These are phyloP conservation scores for Acyrthosiphon pisum DNA, from an alignment of 1,140 invertebrate species.

Conservation along the genomic window DNA sequence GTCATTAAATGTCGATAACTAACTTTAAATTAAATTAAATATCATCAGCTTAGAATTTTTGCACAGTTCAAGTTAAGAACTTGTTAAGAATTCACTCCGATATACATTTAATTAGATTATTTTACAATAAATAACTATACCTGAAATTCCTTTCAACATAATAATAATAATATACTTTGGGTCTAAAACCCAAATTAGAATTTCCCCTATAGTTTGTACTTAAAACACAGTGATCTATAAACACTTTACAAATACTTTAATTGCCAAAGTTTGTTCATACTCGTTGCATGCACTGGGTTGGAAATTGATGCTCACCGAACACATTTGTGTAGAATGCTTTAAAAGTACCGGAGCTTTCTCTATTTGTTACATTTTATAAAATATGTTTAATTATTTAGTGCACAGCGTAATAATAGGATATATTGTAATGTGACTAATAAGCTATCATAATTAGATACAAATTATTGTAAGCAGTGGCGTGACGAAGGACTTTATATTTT, in stretches of 20 bases:
- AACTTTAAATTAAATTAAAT: not conserved
- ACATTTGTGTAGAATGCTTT: not conserved
- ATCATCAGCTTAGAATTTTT: not conserved
- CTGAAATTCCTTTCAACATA: conserved; percentile 5
- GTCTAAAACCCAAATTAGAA: not conserved
- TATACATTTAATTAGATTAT: conserved; percentile 1
- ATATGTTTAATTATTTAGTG: not conserved
- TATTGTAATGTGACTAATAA: not conserved
- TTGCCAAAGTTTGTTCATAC: conserved; percentile 12
- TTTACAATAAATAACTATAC: conserved; percentile 25
- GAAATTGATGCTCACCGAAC: not conserved
- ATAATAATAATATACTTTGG: not conserved
- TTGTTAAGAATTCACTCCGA: not conserved
- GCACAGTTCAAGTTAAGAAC: not conserved
- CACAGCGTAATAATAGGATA: not conserved
- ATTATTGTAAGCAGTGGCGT: no score
- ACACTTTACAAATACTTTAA: conserved; percentile 23
- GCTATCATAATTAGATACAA: not conserved
- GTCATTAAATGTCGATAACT: not conserved
- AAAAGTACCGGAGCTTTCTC: not conserved
- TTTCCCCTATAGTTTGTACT: conserved; percentile 4
- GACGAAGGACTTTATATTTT: no score
- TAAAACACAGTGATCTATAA: conserved; percentile 28
- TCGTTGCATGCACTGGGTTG: not conserved
- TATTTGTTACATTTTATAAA: not conserved